Conservation (phyloP, 2,113 vertebrate genomes). For the Hemiscyllium ocellatum region DNA sequence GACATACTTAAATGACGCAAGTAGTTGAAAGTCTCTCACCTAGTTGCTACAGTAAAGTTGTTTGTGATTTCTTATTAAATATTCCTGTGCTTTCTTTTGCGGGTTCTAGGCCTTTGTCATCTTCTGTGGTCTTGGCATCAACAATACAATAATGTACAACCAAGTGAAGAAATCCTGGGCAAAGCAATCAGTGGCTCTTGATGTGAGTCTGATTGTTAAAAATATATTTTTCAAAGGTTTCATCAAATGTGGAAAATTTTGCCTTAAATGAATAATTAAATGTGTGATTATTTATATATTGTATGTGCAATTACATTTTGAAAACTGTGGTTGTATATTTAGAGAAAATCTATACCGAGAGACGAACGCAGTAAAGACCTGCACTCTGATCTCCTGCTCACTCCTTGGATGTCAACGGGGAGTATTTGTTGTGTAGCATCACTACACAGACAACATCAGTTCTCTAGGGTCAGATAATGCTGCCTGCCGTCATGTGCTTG, state of each 20-base stretch:
- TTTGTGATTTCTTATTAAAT: background rate
- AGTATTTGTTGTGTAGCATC: background rate
- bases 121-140: constrained; percentile 70
- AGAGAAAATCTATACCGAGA: background rate
- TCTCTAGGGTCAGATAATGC: background rate
- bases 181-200: constrained; percentile 67
- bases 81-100: constrained; percentile 18
- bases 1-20: background rate
- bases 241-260: background rate
- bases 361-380: background rate
- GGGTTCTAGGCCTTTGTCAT: constrained; percentile 56
- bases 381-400: no score
- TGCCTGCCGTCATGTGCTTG: background rate
- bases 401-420: no score
- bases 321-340: background rate
- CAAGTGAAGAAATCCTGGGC: constrained; percentile 72
- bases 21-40: background rate
- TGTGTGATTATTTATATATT: background rate
- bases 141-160: constrained; percentile 75
- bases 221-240: background rate
- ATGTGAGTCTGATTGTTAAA: constrained; percentile 51
- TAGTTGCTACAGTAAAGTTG: background rate
- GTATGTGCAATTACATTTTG: background rate
- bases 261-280: background rate
- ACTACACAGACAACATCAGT: background rate